Conservation (phyloP, 2,888 invertebrate genomes). For the Dasysyrphus albostriatus region DNA sequence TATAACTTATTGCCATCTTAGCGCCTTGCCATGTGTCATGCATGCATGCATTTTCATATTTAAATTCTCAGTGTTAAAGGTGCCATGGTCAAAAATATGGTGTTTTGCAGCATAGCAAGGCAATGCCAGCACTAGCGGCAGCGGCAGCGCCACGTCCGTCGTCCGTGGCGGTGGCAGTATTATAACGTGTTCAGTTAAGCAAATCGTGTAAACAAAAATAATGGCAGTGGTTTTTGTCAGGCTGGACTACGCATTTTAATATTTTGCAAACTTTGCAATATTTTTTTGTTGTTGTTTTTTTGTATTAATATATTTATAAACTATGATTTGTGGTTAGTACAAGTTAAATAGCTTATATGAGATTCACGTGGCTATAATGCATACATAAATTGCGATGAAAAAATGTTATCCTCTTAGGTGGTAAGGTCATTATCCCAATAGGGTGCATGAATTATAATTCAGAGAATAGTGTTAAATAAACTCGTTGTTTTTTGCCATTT, state of each 20-base stretch:
- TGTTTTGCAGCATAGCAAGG: slow-evolving; percentile 25
- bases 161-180: not conserved
- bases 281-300: not conserved
- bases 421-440: not conserved
- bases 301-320: not conserved
- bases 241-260: slow-evolving; percentile 64
- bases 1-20: slow-evolving; percentile 46
- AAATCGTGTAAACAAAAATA: slow-evolving; percentile 54
- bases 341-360: slow-evolving; percentile 50
- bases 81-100: slow-evolving; percentile 54
- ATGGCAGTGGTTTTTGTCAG: slow-evolving; percentile 55
- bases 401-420: slow-evolving; percentile 29
- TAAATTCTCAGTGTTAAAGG: slow-evolving; percentile 39
- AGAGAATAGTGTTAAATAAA: not conserved
- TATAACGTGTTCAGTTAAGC: slow-evolving; percentile 42
- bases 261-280: not conserved
- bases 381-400: slow-evolving; percentile 35
- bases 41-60: slow-evolving; percentile 43
- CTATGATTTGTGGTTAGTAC: slow-evolving; percentile 54
- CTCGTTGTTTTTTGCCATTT: too few relatives aligned
- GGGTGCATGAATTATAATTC: not conserved
- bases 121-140: not conserved
- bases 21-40: slow-evolving; percentile 50
- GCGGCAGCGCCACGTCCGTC: not conserved
- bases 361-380: slow-evolving; percentile 20